Conservation (phyloP, 2,888 invertebrate genomes). For the Coremacera marginata region DNA sequence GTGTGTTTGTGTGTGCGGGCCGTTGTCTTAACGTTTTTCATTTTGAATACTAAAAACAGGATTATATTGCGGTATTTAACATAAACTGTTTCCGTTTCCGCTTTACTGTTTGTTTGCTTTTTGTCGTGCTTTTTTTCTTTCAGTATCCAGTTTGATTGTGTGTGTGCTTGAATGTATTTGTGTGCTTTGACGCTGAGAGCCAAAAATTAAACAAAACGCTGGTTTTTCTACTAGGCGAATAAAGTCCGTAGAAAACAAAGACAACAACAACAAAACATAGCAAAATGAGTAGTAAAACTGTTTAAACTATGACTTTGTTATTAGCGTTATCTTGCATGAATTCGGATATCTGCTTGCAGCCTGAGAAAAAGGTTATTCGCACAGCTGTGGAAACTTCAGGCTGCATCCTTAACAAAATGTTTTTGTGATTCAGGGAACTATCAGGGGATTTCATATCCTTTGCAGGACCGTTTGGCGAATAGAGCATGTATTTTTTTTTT, state of each 20-base stretch:
- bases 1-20: neutral
- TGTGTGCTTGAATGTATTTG: neutral
- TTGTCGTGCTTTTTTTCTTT: neutral
- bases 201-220: neutral
- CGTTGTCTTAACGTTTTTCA: conserved; percentile 18
- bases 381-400: too few species aligned
- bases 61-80: conserved; percentile 36
- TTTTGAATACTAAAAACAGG: conserved; percentile 26
- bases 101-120: neutral
- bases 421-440: too few species aligned
- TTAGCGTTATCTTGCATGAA: neutral
- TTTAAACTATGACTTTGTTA: neutral
- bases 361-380: too few species aligned
- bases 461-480: too few species aligned
- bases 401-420: too few species aligned
- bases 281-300: neutral
- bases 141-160: neutral
- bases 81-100: conserved; percentile 26
- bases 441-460: too few species aligned
- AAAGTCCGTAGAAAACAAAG: neutral
- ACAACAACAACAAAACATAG: neutral
- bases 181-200: neutral
- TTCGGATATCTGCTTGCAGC: too few species aligned
- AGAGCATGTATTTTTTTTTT: too few species aligned
- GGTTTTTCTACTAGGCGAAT: too few species aligned